These are phyloP conservation scores for Pteropus rufus DNA, from an alignment of 2,797 vertebrate species.

Conservation along the genomic window DNA sequence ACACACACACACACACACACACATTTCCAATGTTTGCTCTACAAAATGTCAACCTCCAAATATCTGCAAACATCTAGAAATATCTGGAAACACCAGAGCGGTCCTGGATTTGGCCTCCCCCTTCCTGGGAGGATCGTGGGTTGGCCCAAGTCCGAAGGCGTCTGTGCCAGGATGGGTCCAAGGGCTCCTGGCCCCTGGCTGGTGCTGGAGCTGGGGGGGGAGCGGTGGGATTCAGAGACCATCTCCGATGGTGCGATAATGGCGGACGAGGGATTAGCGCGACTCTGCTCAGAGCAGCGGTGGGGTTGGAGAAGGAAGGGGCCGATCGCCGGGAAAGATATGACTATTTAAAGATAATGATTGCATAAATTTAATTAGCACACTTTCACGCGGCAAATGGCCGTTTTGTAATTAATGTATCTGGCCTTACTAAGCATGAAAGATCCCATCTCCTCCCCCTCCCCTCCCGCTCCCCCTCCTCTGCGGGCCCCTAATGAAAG, in stretches of 20 bases:
- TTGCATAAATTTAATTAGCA: conserved; percentile 99
- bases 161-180: neutral
- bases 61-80: conserved; percentile 16
- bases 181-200: neutral
- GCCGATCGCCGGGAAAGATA: conserved; percentile 86
- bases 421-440: conserved; percentile 87
- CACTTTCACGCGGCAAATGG: conserved; percentile 96
- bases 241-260: conserved; percentile 77
- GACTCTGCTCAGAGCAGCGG: conserved; percentile 66
- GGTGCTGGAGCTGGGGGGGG: conserved; percentile 24
- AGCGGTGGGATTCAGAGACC: neutral
- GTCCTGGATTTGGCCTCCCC: neutral
- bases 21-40: neutral
- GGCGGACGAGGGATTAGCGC: conserved; percentile 79
- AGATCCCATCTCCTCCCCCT: conserved; percentile 83
- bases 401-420: conserved; percentile 91
- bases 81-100: neutral
- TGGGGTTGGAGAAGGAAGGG: conserved; percentile 79
- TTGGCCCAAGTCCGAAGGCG: neutral
- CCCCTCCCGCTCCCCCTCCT: conserved; percentile 61
- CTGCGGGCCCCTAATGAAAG: conserved; percentile 85
- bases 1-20: neutral
- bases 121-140: neutral
- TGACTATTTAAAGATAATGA: conserved; percentile 99
- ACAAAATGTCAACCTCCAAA: neutral